Evolutionary conservation across 1,140 invertebrate species (phyloP), one percentile per base, ranked within the genome.

Genomic region (Drosophila azteca): DNA sequence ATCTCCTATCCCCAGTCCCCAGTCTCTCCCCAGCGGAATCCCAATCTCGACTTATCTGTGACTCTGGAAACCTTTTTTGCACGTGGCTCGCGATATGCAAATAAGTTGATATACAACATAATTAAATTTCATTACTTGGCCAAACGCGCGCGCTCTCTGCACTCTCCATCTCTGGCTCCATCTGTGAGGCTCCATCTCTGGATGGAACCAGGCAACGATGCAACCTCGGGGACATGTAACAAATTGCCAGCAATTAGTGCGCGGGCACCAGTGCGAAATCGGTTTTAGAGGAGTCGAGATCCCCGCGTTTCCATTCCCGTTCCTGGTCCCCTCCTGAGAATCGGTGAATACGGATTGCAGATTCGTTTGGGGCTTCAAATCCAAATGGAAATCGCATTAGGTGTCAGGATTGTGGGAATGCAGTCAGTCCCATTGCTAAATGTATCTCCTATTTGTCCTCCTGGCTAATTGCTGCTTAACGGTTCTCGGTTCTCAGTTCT

Each of bases 41-140:
- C 17, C 17, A 20, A 20, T 20, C 17, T 20, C 0, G 11, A 39
- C 58, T 69, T 74, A 69, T 63, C 65, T 63, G 48, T 13, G 48
- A 51, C 46, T 45, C 29, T 31, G 22, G 45, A 61, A 76, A 60
- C 77, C 63, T 62, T 83, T 82, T 39, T 11, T 39, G 35, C 35
- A 67, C 69, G 60, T 83, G 77, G 62, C 71, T 60, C 60, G 71
- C 78, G 80, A 83, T 84, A 83, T 83, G 80, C 70, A 83, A 83
- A 83, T 85, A 73, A 68, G 72, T 77, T 85, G 72, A 84, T 85
- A 84, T 77, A 85, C 81, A 84, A 85, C 80, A 83, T 83, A 83
- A 83, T 83, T 83, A 83, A 83, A 84, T 83, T 84, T 83, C 80
- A 83, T 84, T 83, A 84, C 80, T 39, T 39, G 71, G 79, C 63